A percentile compares a stretch with the other conserved stretches of the same genome.
Evolutionary conservation across 2,888 invertebrate species (phyloP).

Genomic region (Netelia virgata): DNA sequence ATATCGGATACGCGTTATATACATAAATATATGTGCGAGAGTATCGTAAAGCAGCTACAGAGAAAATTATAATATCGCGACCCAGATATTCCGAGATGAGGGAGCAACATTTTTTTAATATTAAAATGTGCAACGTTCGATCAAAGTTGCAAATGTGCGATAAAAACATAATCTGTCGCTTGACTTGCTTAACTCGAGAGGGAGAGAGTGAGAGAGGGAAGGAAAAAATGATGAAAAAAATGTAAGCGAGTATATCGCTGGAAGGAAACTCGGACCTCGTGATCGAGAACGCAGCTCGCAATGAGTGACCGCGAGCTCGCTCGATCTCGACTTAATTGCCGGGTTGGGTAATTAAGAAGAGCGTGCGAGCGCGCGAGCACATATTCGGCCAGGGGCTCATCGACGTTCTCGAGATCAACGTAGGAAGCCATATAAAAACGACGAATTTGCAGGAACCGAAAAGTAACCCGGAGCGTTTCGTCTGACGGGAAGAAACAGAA

Average conservation of each 20-base stretch:
- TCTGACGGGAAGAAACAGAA: constrained; percentile 35
- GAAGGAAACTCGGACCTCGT: constrained; percentile 65
- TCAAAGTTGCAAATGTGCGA: constrained; percentile 61
- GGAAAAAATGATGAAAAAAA: constrained; percentile 10
- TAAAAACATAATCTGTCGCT: constrained; percentile 25
- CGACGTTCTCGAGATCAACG: constrained; percentile 33
- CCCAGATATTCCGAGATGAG: constrained; percentile 53
- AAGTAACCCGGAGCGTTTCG: constrained; percentile 61
- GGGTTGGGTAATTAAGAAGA: constrained; percentile 63
- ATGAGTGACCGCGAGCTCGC: constrained; percentile 60
- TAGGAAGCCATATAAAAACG: constrained; percentile 47
- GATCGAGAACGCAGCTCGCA: constrained; percentile 63
- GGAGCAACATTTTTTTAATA: constrained; percentile 37
- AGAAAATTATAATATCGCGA: constrained; percentile 44
- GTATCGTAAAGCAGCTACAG: constrained; percentile 6
- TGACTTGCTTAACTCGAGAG: constrained; percentile 29
- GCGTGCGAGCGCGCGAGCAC: constrained; percentile 47
- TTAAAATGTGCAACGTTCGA: constrained; percentile 41
- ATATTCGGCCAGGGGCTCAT: constrained; percentile 22
- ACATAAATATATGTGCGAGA: not conserved
- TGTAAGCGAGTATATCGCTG: constrained; percentile 42
- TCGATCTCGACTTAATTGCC: constrained; percentile 64
- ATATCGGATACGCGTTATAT: not conserved
- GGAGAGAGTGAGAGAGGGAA: not conserved
- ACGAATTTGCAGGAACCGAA: constrained; percentile 72